Percentiles rank a stretch among this genome's conserved stretches.
Evolutionary conservation across 2,797 vertebrate genomes (phyloP).

Genomic region (Trachurus trachurus): DNA sequence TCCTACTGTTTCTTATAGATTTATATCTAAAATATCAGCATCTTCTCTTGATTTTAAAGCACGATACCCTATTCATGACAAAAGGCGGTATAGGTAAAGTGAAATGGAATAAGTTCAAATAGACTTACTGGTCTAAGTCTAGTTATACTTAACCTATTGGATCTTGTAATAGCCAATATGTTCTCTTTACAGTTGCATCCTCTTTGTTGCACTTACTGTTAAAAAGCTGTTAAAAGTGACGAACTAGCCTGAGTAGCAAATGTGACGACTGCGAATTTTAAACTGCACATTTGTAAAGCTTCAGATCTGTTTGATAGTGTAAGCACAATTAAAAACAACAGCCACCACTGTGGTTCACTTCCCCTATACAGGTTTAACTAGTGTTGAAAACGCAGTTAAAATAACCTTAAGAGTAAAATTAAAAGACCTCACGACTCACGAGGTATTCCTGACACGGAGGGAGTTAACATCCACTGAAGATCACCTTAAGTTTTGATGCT

Average conservation of each 20-base stretch:
- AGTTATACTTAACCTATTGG: slow-evolving; percentile 69
- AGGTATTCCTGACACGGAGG: slow-evolving; percentile 3
- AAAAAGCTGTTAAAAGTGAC: slow-evolving; percentile 67
- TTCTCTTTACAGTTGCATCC: slow-evolving; percentile 53
- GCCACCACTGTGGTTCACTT: slow-evolving; percentile 23
- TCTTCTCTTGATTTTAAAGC: slow-evolving; percentile 72
- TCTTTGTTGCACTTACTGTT: slow-evolving; percentile 53
- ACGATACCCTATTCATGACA: slow-evolving; percentile 58
- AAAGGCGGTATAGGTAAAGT: slow-evolving; percentile 47
- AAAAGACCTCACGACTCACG: slow-evolving; percentile 23
- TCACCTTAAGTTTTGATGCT: slow-evolving; percentile 16
- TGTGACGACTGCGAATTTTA: slow-evolving; percentile 31
- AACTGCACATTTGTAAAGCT: slow-evolving; percentile 52
- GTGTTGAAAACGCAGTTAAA: slow-evolving; percentile 58
- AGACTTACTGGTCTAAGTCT: slow-evolving; percentile 59
- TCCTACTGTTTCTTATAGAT: slow-evolving; percentile 68
- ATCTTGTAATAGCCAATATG: slow-evolving; percentile 53
- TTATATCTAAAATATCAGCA: slow-evolving; percentile 62
- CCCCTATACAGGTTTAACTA: slow-evolving; percentile 54
- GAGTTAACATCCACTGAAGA: slow-evolving; percentile 6
- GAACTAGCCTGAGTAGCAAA: slow-evolving; percentile 64
- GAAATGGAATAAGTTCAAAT: slow-evolving; percentile 58
- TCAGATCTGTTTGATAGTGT: slow-evolving; percentile 46
- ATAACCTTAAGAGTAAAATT: slow-evolving; percentile 55
- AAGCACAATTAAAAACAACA: slow-evolving; percentile 61